Percentiles rank a stretch among this genome's conserved stretches.
Conservation (phyloP, 2,888 invertebrate species). For the Buathra laborator region DNA sequence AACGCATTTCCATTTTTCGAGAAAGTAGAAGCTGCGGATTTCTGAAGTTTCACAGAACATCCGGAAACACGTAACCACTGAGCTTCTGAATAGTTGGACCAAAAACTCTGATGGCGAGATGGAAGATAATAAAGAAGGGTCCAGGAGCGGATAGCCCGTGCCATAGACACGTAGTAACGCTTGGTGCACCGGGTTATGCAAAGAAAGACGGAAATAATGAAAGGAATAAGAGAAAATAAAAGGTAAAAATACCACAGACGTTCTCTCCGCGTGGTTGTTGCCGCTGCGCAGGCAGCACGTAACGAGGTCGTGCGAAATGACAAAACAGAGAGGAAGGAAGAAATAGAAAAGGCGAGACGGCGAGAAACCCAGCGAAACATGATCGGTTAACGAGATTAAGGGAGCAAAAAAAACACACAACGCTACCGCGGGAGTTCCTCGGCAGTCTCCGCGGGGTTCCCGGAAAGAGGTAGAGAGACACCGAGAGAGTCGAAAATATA, state of each 20-base stretch:
- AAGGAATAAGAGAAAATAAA: not conserved
- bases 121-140: not conserved
- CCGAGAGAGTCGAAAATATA: constrained; percentile 30
- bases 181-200: constrained; percentile 10
- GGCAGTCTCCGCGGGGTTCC: constrained; percentile 77
- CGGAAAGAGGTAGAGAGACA: constrained; percentile 76
- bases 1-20: not conserved
- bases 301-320: constrained; percentile 77
- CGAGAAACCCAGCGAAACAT: constrained; percentile 74
- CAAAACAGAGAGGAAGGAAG: constrained; percentile 51
- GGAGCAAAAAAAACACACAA: constrained; percentile 44
- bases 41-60: constrained; percentile 48
- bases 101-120: constrained; percentile 23
- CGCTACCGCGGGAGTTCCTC: constrained; percentile 78
- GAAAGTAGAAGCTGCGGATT: not conserved
- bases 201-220: constrained; percentile 14
- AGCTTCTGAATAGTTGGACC: constrained; percentile 22
- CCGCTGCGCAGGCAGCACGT: constrained; percentile 65
- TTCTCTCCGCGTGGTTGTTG: not conserved
- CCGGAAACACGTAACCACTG: constrained; percentile 27
- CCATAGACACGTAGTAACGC: constrained; percentile 15
- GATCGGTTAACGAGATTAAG: constrained; percentile 79
- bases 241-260: not conserved
- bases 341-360: constrained; percentile 49
- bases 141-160: not conserved